phyloP scores from a whole-genome alignment of 2,797 vertebrate species.

The Garrulus glandarius region DNA sequence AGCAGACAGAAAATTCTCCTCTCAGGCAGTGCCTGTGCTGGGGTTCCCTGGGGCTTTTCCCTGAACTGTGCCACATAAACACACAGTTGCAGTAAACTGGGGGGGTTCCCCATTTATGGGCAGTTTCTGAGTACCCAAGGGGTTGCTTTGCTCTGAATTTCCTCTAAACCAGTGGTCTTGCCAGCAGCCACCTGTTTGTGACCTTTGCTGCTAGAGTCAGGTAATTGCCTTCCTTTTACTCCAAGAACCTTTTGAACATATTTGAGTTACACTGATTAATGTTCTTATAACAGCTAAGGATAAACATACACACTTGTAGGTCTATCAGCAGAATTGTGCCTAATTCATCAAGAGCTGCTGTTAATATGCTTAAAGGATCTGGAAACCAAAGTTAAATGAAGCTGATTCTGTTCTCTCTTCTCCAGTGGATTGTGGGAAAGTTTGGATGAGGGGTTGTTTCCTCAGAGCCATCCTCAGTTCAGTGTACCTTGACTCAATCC shows the following conservation, averaged over 20 bases:
- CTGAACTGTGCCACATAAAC: background rate
- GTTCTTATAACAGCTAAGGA: background rate
- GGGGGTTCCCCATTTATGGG: rapidly evolving
- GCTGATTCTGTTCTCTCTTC: background rate
- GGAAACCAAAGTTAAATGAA: background rate
- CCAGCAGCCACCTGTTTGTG: background rate
- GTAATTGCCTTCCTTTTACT: background rate
- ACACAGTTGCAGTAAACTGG: rapidly evolving
- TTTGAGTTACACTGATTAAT: background rate
- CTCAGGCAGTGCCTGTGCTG: background rate
- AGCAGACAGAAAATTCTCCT: background rate
- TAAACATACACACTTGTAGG: background rate
- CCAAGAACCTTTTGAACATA: too few relatives aligned
- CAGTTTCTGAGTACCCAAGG: background rate
- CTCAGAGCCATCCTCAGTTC: background rate
- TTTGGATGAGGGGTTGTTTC: background rate
- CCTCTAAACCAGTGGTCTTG: background rate
- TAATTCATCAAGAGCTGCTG: background rate
- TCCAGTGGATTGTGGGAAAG: background rate
- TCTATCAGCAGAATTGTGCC: background rate
- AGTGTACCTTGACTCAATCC: too few relatives aligned
- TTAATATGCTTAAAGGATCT: background rate
- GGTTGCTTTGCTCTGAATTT: background rate
- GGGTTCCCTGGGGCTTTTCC: background rate
- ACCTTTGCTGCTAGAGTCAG: background rate